phyloP scores from a whole-genome alignment of 2,797 vertebrate genomes.

The Cynodonichthys magdalenae region DNA sequence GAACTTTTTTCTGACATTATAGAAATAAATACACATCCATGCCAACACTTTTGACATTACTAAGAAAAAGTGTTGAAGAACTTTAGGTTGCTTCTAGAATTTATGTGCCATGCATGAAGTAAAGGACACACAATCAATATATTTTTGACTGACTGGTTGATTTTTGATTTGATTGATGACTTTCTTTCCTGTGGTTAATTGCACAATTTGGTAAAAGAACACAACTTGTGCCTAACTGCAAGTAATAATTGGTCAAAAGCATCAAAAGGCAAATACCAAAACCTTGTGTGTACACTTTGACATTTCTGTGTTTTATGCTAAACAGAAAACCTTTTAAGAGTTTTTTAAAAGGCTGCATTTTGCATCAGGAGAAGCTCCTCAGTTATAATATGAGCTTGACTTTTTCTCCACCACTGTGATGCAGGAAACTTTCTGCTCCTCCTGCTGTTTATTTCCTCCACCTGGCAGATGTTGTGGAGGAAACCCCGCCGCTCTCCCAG shows the following conservation, averaged over 20 bases:
- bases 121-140: no score
- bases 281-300: no score
- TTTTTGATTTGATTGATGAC: no score
- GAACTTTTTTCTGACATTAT: not conserved
- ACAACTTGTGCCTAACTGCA: no score
- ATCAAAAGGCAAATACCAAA: no score
- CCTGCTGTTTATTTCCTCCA: slow-evolving; percentile 39
- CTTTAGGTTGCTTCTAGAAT: no score
- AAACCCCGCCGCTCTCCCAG: slow-evolving; percentile 29
- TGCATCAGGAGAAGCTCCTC: not conserved
- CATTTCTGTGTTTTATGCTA: not conserved
- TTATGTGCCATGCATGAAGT: no score
- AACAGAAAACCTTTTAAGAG: not conserved
- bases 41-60: not conserved
- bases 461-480: slow-evolving; percentile 41
- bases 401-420: not conserved
- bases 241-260: no score
- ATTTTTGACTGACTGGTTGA: no score
- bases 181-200: no score
- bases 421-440: slow-evolving; percentile 30
- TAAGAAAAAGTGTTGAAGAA: not conserved
- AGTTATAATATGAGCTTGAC: not conserved
- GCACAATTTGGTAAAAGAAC: no score
- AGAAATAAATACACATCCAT: not conserved
- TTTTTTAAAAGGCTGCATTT: not conserved